phyloP scores from a whole-genome alignment of 2,113 vertebrate species.

The Cyprinodon tularosa region DNA sequence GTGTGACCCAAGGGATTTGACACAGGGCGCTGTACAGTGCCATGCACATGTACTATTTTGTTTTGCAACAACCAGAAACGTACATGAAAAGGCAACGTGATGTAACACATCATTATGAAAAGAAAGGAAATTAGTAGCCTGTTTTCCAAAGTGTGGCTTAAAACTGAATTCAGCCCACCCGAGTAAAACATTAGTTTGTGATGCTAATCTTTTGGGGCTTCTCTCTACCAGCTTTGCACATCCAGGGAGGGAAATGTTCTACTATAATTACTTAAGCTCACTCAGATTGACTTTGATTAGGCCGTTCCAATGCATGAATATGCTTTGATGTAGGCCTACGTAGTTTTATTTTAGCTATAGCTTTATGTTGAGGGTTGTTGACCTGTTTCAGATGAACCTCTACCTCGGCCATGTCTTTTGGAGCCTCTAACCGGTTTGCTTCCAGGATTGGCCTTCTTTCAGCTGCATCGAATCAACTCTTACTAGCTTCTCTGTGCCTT shows the following conservation, averaged over 20 bases:
- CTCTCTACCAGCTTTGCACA: too few species aligned
- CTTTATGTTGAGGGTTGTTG: not conserved
- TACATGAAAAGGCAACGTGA: not conserved
- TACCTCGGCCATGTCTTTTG: too few species aligned
- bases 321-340: not conserved
- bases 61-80: not conserved
- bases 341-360: not conserved
- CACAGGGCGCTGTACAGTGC: not conserved
- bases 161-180: not conserved
- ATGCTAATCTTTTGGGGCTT: not conserved
- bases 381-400: not conserved
- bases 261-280: not conserved
- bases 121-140: not conserved
- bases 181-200: not conserved
- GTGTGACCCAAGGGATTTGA: slow-evolving; percentile 18
- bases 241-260: not conserved
- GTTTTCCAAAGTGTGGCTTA: too few species aligned
- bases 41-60: not conserved
- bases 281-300: not conserved
- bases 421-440: too few species aligned
- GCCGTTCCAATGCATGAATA: not conserved
- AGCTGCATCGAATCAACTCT: not conserved
- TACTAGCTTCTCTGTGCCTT: not conserved
- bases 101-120: not conserved
- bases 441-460: not conserved